Base-by-base conservation (phyloP, 1,140 invertebrate genomes). In the Drosophila dunni region DNA sequence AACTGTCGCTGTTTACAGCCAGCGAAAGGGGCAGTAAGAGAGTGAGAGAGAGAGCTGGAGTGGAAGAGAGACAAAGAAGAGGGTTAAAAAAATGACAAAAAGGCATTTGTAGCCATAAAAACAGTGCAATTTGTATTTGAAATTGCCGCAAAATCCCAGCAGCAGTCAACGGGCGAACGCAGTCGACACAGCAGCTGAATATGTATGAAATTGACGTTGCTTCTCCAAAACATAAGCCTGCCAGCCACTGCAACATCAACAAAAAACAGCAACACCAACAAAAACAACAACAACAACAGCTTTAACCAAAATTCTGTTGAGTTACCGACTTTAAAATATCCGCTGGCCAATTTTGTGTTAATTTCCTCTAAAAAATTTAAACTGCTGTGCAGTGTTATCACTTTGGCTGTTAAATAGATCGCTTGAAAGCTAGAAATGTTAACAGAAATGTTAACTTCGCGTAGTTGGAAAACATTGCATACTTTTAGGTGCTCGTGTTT, bases 81-180 rank as follows among this genome's bases (percentile, higher is more conserved):
- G 62, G 38, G 61, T 11, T 13, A 62, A 77, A 85, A 65, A 81
- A 78, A 79, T 70, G 67, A 85, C 74, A 78, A 76, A 82, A 79
- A 82, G 83, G 73, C 83, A 86, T 88, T 83, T 86, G 83, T 88
- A 88, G 83, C 79, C 79, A 86, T 86, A 88, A 86, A 88, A 88
- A 88, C 84, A 83, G 73, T 89, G 83, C 84, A 88, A 88, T 88
- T 88, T 88, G 83, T 88, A 88, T 88, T 88, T 88, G 84, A 88
- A 88, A 88, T 88, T 89, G 83, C 84, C 83, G 84, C 83, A 89
- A 89, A 88, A 89, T 88, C 83, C 83, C 83, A 88, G 67, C 74
- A 84, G 78, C 75, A 80, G 63, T 66, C 64, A 71, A 64, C 60
- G 42, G 56, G 67, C 24, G 33, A 8, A 6, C 50, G 48, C 70